These are phyloP conservation scores for Equus przewalskii DNA, from an alignment of 2,113 vertebrate genomes.

Conservation along the genomic window DNA sequence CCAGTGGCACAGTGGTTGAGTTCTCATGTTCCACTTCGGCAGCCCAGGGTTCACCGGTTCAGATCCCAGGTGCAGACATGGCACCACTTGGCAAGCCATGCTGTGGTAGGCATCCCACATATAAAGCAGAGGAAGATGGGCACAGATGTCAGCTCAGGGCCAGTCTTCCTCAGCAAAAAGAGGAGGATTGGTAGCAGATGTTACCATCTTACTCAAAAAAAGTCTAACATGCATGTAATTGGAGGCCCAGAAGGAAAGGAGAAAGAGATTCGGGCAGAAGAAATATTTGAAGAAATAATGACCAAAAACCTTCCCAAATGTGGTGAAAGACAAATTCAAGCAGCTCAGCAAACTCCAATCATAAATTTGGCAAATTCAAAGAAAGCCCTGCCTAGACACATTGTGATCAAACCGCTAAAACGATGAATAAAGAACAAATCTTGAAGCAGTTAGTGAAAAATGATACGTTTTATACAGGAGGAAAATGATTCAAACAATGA, in stretches of 20 bases:
- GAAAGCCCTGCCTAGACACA: not conserved
- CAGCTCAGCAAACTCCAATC: not conserved
- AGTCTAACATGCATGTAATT: not conserved
- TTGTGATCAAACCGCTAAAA: not conserved
- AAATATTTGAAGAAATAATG: conserved; percentile 13
- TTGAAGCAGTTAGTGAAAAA: conserved; percentile 19
- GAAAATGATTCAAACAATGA: not conserved
- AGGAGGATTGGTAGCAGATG: too few species aligned
- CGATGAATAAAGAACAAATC: not conserved
- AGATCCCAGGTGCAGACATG: too few species aligned
- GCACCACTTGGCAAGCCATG: too few species aligned
- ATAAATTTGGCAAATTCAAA: conserved; percentile 27
- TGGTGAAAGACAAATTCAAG: conserved; percentile 35
- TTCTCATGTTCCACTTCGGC: too few species aligned
- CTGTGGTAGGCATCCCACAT: too few species aligned
- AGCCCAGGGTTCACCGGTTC: too few species aligned
- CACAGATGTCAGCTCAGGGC: too few species aligned
- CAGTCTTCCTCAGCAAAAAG: too few species aligned
- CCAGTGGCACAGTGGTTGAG: too few species aligned
- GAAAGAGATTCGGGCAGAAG: not conserved
- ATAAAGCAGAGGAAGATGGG: too few species aligned
- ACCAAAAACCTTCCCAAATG: not conserved
- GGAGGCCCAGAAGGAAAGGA: not conserved
- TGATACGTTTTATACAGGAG: not conserved
- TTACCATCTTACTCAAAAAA: not conserved